Evolutionary conservation across 2,888 invertebrate species (phyloP).

Genomic region (Catocala nupta): DNA sequence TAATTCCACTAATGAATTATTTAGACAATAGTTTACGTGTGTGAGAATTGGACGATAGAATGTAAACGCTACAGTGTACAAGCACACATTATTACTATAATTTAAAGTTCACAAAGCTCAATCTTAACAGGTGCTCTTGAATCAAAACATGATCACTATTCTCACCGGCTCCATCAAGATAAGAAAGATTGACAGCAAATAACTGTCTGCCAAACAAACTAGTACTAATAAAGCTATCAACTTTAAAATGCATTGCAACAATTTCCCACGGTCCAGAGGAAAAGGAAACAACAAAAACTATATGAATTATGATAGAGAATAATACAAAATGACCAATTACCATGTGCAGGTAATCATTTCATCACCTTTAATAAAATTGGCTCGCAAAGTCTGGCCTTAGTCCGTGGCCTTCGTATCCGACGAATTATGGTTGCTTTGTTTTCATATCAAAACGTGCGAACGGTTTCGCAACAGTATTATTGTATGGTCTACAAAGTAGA

Average conservation of each 20-base stretch:
- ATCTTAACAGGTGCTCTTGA: background rate
- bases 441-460: slow-evolving; percentile 65
- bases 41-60: too few relatives aligned
- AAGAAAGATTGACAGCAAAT: slow-evolving; percentile 21
- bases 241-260: slow-evolving; percentile 34
- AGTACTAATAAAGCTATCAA: slow-evolving; percentile 42
- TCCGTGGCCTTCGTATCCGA: slow-evolving; percentile 60
- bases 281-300: slow-evolving; percentile 51
- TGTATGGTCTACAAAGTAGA: slow-evolving; percentile 40
- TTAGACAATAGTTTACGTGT: too few relatives aligned
- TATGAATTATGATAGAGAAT: slow-evolving; percentile 52
- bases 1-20: background rate
- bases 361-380: slow-evolving; percentile 65
- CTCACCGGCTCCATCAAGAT: slow-evolving; percentile 12
- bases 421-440: slow-evolving; percentile 68
- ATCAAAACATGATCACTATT: slow-evolving; percentile 10
- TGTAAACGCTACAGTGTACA: too few relatives aligned
- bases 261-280: slow-evolving; percentile 54
- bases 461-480: slow-evolving; percentile 58
- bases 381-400: slow-evolving; percentile 56
- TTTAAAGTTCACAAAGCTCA: background rate
- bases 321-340: slow-evolving; percentile 59
- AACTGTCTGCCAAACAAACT: slow-evolving; percentile 29
- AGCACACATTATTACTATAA: background rate
- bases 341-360: slow-evolving; percentile 62